These are phyloP conservation scores for Cheilosia variabilis DNA, from an alignment of 2,888 invertebrate species.

Conservation along the genomic window DNA sequence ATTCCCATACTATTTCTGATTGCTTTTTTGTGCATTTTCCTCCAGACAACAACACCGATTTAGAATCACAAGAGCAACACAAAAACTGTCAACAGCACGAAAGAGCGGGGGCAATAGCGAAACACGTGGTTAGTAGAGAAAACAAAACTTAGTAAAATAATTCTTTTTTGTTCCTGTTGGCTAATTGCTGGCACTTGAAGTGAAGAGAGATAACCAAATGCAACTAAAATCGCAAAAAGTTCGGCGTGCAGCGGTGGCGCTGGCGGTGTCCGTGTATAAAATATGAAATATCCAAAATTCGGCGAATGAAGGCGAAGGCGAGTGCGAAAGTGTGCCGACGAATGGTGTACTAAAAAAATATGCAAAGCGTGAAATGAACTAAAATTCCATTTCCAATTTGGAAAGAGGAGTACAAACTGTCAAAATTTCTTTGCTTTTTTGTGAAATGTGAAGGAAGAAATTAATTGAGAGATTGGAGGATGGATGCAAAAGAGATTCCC, in stretches of 20 bases:
- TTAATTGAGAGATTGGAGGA: constrained; percentile 61
- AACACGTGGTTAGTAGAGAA: constrained; percentile 75
- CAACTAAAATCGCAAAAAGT: constrained; percentile 3
- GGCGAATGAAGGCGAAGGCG: constrained; percentile 47
- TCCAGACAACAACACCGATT: constrained; percentile 36
- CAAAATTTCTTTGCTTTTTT: constrained; percentile 40
- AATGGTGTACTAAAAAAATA: constrained; percentile 32
- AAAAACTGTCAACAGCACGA: constrained; percentile 60
- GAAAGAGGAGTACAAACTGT: constrained; percentile 40
- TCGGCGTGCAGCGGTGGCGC: constrained; percentile 15
- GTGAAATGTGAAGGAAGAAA: constrained; percentile 57
- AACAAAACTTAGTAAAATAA: constrained; percentile 48
- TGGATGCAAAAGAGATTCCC: constrained; percentile 12
- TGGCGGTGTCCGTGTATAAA: background rate
- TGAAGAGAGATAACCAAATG: constrained; percentile 4
- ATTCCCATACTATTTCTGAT: constrained; percentile 54
- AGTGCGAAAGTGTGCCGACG: constrained; percentile 63
- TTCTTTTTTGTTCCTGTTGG: constrained; percentile 30
- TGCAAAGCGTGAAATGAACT: constrained; percentile 25
- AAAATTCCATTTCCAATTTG: constrained; percentile 20
- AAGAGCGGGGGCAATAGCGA: constrained; percentile 65
- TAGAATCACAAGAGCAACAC: constrained; percentile 43
- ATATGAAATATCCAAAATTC: constrained; percentile 58
- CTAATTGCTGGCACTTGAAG: constrained; percentile 46
- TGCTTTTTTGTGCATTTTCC: constrained; percentile 66